Base-by-base conservation (phyloP, 2,113 vertebrate species). In the Larimichthys polyactis region DNA sequence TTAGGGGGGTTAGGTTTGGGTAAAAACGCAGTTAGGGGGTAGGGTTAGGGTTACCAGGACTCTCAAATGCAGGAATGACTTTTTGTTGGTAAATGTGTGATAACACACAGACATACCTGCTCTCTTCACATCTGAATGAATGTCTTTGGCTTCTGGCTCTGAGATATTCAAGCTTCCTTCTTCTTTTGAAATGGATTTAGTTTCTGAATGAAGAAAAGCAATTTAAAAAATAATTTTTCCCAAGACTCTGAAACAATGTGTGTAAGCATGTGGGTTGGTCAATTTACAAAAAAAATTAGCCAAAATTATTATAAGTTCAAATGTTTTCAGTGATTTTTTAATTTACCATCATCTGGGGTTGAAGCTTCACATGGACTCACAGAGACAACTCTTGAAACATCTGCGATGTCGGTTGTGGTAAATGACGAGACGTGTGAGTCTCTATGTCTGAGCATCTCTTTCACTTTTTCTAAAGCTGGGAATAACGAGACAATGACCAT, bases 381-480 rank as follows among this genome's bases (percentile, higher is more conserved):
- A 0, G 11, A 9, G 19, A 15, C 17, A 80, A 5, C 52, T 55
- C 11, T 46, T 6, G 10, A 76, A 55, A 10, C 9, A 7, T 48
- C n/a, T 9, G 12, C 17, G 43, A 16, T 5, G 9, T 19, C 5
- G 15, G 19, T 14, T n/a, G 32, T 46, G 20, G 77, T 9, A 40
- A 9, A n/a, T 5, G 79, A 59, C 0, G 49, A 54, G 17, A 69
- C 49, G 24, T 10, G 3, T 3, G 46, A 12, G 10, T 20, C n/a
- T 24, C 9, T 60, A 16, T 36, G n/a, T 46, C 0, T 32, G 24
- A 83, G 3, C 19, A 86, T 64, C 22, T 4, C n/a, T 68, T 77
- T 81, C 71, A 93, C n/a, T 64, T 5, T 67, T 59, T 78, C 46
- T 3, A 91, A 1, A 57, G 84, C 93, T 93, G 58, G 29, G 3